A percentile compares a stretch with the other conserved stretches of the same genome.
Evolutionary conservation across 1,140 invertebrate genomes (phyloP).

Genomic region (Hycleus phaleratus): DNA sequence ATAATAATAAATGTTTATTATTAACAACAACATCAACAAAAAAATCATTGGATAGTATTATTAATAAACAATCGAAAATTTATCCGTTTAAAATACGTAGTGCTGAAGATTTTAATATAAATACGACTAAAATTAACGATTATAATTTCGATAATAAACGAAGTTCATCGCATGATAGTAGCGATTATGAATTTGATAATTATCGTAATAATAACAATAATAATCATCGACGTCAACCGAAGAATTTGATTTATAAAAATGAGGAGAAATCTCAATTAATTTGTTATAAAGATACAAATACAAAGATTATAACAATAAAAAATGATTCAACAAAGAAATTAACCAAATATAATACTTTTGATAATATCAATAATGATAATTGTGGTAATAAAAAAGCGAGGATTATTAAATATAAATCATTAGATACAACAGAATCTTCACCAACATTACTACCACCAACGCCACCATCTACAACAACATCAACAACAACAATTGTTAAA

Average conservation of each 20-base stretch:
- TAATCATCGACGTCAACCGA: conserved; percentile 4
- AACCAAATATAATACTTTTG: conserved; percentile 38
- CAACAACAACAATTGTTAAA: conserved; percentile 27
- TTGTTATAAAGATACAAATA: conserved; percentile 31
- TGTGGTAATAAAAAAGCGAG: conserved; percentile 29
- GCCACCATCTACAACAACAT: too few relatives aligned
- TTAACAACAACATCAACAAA: too few relatives aligned
- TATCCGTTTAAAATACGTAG: conserved; percentile 24
- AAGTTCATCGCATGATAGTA: conserved; percentile 29
- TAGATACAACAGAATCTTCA: conserved; percentile 27
- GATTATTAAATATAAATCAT: conserved; percentile 35
- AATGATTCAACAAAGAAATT: conserved; percentile 25
- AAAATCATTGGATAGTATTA: conserved; percentile 6
- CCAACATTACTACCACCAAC: too few relatives aligned
- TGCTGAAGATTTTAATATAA: conserved; percentile 22
- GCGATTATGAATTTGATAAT: conserved; percentile 26
- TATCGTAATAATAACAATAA: not conserved
- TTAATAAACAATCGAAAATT: conserved; percentile 18
- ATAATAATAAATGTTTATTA: not conserved
- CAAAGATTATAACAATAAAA: conserved; percentile 32
- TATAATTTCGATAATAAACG: conserved; percentile 8
- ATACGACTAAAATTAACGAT: not conserved
- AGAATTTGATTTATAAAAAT: conserved; percentile 25
- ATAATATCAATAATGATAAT: conserved; percentile 3
- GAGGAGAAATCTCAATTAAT: conserved; percentile 38